Evolutionary conservation across 2,888 invertebrate genomes (phyloP), one percentile per base, ranked within the genome.

Genomic region (Pristionchus maxplancki): DNA sequence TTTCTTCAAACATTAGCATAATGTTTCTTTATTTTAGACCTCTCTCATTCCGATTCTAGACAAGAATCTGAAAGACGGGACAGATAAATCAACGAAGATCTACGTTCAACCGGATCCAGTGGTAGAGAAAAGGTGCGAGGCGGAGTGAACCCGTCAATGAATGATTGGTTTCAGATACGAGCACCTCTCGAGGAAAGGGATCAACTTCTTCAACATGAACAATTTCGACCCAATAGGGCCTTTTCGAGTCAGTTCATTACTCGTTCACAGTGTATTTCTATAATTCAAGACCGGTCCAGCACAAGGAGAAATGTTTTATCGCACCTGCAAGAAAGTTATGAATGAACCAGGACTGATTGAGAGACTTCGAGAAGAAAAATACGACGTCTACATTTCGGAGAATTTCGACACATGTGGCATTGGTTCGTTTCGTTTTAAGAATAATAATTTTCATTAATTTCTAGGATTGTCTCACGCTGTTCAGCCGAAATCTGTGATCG

Each of bases 331-430:
- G 78, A 78, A 15, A 17, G 78, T 78, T 0, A 40, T 78, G 44
- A 13, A 48, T 44, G 78, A 78, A 78, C 44, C 78, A 0, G 78
- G 78, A 44, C 17, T 78, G 8, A 48, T 78, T 11, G 48, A 78
- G 78, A 78, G 28, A 28, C 48, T 78, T n/a, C 44, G 48, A 28
- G 44, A 9, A 28, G 78, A 78, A 28, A 48, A 78, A 4, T 78
- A n/a, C 15, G 78, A 78, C 48, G 78, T 78, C 13, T 78, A 78
- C 48, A 78, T 78, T 1, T 78, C 78, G 8, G 78, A 78, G 78
- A 78, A 78, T 28, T 78, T 78, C 8, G 78, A 78, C 28, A 34
- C 34, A 0, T 78, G 78, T 20, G 78, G 78, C n/a, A 78, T 78
- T 1, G 78, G 78, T 78, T 78, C 4, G 78, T 78, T 34, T 28